Evolutionary conservation across 2,797 vertebrate genomes (phyloP).

Genomic region (Hylomyscus alleni): DNA sequence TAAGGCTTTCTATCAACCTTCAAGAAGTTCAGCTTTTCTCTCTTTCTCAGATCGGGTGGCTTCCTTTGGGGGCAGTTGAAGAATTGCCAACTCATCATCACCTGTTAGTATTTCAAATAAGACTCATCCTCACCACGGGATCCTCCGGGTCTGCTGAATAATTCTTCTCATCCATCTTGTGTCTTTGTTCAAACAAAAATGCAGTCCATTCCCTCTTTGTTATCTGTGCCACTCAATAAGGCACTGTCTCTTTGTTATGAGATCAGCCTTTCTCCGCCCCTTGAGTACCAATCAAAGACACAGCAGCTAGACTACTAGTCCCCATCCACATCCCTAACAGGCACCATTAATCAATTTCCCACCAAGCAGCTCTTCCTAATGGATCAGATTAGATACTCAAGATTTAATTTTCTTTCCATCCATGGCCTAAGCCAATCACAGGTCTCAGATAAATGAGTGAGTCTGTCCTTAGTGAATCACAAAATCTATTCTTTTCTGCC

Average conservation of each 20-base stretch:
- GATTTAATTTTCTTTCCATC: conserved; percentile 49
- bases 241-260: background rate
- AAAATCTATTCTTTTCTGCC: conserved; percentile 15
- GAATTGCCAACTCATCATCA: background rate
- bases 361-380: background rate
- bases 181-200: background rate
- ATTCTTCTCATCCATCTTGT: background rate
- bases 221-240: background rate
- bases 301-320: background rate
- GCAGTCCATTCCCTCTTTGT: background rate
- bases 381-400: conserved; percentile 55
- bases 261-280: background rate
- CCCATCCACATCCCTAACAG: background rate
- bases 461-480: conserved; percentile 23
- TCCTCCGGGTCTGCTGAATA: background rate
- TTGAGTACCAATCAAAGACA: conserved; percentile 9
- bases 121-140: background rate
- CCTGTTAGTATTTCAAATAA: background rate
- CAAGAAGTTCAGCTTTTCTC: background rate
- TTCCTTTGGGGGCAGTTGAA: background rate
- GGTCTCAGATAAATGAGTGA: conserved; percentile 36
- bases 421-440: conserved; percentile 34
- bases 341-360: conserved; percentile 66
- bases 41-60: background rate
- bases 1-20: background rate